These are phyloP conservation scores for Petrolisthes cinctipes DNA, from an alignment of 2,888 invertebrate species.

Conservation along the genomic window DNA sequence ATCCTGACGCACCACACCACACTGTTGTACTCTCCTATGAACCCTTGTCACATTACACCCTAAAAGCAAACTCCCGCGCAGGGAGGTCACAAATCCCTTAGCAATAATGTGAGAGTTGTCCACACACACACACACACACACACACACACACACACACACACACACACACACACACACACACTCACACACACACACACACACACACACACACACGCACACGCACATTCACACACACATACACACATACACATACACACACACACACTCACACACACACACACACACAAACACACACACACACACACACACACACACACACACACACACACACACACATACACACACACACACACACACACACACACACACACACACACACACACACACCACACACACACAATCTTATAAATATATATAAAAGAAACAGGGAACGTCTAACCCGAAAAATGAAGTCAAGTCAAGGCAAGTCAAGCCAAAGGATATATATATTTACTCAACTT, in stretches of 20 bases:
- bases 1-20: neutral
- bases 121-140: neutral
- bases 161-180: neutral
- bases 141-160: neutral
- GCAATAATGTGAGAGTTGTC: neutral
- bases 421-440: no score
- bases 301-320: neutral
- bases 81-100: neutral
- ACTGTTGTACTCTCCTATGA: neutral
- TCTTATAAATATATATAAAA: neutral
- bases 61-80: neutral
- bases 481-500: no score
- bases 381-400: constrained; percentile 20
- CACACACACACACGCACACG: neutral
- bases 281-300: neutral
- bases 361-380: constrained; percentile 4
- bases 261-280: neutral
- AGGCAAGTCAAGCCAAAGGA: no score
- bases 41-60: neutral
- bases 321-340: constrained; percentile 9
- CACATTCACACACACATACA: neutral
- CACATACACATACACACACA: constrained; percentile 11
- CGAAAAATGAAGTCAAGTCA: no score
- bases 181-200: constrained; percentile 5
- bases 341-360: constrained; percentile 8